phyloP scores from a whole-genome alignment of 2,888 invertebrate species.

The Boloria selene region DNA sequence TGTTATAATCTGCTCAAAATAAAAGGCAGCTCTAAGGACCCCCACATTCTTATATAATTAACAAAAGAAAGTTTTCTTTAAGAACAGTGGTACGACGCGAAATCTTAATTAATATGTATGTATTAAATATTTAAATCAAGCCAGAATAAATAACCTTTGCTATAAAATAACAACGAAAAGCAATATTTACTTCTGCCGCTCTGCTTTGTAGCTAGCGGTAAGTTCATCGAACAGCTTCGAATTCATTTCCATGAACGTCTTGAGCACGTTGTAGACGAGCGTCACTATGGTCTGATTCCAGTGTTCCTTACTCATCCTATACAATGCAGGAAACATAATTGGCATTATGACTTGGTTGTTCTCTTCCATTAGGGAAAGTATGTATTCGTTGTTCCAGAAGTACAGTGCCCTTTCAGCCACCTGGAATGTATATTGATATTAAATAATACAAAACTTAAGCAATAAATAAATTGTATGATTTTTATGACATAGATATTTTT shows the following conservation, averaged over 20 bases:
- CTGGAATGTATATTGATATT: conserved; percentile 74
- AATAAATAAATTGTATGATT: background rate
- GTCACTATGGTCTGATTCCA: conserved; percentile 99
- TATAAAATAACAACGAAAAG: background rate
- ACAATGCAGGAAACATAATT: conserved; percentile 99
- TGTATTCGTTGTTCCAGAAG: conserved; percentile 99
- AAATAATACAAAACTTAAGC: background rate
- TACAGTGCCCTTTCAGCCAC: conserved; percentile 99
- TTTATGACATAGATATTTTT: background rate
- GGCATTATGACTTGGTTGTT: conserved; percentile 99
- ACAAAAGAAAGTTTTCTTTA: too few species aligned
- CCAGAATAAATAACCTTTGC: too few species aligned
- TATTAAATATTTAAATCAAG: too few species aligned
- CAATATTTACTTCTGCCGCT: conserved; percentile 96
- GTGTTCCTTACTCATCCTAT: conserved; percentile 99
- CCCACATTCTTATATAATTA: too few species aligned
- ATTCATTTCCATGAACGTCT: conserved; percentile 99
- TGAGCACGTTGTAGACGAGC: conserved; percentile 99
- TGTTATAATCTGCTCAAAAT: too few species aligned
- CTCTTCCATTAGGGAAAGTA: conserved; percentile 99
- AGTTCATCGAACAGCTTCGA: conserved; percentile 99
- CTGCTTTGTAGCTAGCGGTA: conserved; percentile 98
- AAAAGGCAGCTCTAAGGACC: too few species aligned
- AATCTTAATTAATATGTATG: too few species aligned
- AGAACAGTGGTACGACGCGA: too few species aligned